Base-by-base conservation (phyloP, 2,797 vertebrate species). In the Atherinosoma microstoma region DNA sequence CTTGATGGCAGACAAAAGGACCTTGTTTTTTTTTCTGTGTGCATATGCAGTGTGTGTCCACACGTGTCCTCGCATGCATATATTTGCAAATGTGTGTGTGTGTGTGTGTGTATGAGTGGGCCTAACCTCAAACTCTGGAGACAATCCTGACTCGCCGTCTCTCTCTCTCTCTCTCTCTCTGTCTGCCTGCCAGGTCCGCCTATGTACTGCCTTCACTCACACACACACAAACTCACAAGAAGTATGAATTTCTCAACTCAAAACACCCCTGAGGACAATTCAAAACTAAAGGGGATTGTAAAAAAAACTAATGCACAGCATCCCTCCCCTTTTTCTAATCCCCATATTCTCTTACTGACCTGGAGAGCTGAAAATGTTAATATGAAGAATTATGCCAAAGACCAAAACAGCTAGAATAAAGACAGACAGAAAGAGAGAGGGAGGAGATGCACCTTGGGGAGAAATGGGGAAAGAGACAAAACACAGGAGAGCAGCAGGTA, bases 101-200 rank as follows among this genome's bases (percentile, higher is more conserved):
- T 64, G 36, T 88, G 59, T 80, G 78, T 86, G 83, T 76, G 74
- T 64, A 30, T 88, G 70, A 84, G 78, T 75, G 73, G 83, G 86
- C 66, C 74, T 78, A 89, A 89, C 82, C 85, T 85, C 83, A 81
- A 81, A 66, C 84, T 86, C 74, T 80, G 75, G 88, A 93, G 89
- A 89, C 86, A 63, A 82, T 82, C 73, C 69, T 77, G 69, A 85
- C 77, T 86, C 61, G 2, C 57, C 30, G n/a, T 73, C 42, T 47
- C 40, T 79, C 71, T 76, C 64, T 66, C 56, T 76, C 42, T 73
- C 42, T 47, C 40, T 78, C 71, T 76, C 64, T 66, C 9, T 81
- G 70, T 71, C 75, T 88, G 77, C n/a, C 60, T 85, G 86, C 81
- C 87, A 89, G 77, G 83, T 85, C 80, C 45, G 71, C 78, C 83